Conservation (phyloP, 1,140 invertebrate species). For the Zaprionus taronus region DNA sequence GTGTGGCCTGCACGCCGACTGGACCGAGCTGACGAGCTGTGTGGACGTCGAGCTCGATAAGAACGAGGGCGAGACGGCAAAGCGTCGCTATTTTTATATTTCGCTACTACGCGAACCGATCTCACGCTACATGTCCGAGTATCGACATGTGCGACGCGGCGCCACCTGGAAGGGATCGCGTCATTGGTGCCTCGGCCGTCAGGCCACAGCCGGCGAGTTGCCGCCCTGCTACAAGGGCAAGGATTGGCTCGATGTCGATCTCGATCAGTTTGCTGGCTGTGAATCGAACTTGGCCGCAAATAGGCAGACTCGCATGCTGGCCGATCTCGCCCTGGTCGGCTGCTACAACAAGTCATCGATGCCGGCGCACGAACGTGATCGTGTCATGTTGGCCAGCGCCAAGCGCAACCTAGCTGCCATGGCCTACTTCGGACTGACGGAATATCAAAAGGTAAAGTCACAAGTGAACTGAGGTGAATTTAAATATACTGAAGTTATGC, state of each 20-base stretch:
- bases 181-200: slow-evolving; percentile 94
- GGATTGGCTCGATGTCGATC: slow-evolving; percentile 87
- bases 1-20: slow-evolving; percentile 99
- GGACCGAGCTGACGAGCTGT: slow-evolving; percentile 97
- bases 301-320: slow-evolving; percentile 98
- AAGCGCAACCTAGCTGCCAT: slow-evolving; percentile 97
- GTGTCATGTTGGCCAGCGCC: slow-evolving; percentile 95
- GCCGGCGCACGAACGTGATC: slow-evolving; percentile 88
- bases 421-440: slow-evolving; percentile 98
- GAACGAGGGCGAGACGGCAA: slow-evolving; percentile 91
- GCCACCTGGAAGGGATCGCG: slow-evolving; percentile 97
- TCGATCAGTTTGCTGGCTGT: slow-evolving; percentile 95
- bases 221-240: slow-evolving; percentile 91
- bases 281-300: slow-evolving; percentile 97
- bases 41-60: slow-evolving; percentile 94
- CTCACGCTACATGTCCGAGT: slow-evolving; percentile 96
- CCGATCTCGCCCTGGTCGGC: slow-evolving; percentile 96
- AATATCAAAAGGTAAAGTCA: slow-evolving; percentile 92
- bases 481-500: neutral
- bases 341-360: slow-evolving; percentile 96
- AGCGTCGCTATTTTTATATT: slow-evolving; percentile 97
- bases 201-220: slow-evolving; percentile 90
- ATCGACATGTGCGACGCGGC: slow-evolving; percentile 97
- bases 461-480: neutral
- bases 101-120: slow-evolving; percentile 97